A percentile compares a stretch with the other conserved stretches of the same genome.
These are phyloP conservation scores for Elachura formosa DNA, from an alignment of 2,113 vertebrate species.

Conservation along the genomic window DNA sequence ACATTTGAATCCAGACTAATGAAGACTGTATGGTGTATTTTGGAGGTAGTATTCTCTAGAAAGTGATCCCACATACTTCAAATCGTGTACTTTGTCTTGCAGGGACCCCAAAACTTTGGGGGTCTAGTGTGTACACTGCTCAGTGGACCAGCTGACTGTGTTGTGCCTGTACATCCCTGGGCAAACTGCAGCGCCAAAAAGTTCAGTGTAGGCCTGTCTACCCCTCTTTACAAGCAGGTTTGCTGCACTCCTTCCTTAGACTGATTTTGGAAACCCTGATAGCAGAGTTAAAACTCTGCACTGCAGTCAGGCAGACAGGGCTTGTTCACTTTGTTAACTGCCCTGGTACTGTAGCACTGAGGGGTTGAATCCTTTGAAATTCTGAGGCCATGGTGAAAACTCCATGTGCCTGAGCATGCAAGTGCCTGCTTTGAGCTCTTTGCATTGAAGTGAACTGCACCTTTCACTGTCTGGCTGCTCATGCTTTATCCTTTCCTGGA, in stretches of 20 bases:
- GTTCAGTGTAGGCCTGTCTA: background rate
- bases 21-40: background rate
- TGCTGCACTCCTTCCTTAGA: background rate
- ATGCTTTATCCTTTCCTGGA: background rate
- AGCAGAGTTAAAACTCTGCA: background rate
- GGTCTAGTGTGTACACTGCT: background rate
- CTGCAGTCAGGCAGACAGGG: background rate
- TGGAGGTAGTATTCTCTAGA: background rate
- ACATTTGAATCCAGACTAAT: background rate
- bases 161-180: accelerated
- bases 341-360: background rate
- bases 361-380: background rate
- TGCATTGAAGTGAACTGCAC: background rate
- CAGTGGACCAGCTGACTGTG: accelerated
- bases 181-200: background rate
- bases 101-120: accelerated
- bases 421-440: background rate
- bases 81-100: background rate
- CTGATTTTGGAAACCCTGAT: background rate
- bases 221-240: background rate
- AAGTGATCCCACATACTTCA: background rate
- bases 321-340: accelerated
- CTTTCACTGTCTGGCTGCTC: background rate
- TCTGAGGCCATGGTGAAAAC: background rate
- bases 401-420: accelerated